These are phyloP conservation scores for Tonatia bakeri DNA, from an alignment of 2,113 vertebrate genomes.

Conservation along the genomic window DNA sequence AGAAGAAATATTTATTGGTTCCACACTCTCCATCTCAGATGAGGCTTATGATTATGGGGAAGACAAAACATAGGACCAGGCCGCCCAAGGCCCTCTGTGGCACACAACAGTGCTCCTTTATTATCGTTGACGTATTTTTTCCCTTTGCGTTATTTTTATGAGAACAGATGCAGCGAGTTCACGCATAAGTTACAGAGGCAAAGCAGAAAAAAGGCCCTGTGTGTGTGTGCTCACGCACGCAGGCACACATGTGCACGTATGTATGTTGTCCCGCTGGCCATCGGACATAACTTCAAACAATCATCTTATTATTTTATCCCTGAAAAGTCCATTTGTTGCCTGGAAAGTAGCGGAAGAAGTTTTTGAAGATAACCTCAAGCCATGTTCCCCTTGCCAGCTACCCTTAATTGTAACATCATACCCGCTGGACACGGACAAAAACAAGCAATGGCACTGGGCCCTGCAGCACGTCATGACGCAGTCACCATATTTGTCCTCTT, in stretches of 20 bases:
- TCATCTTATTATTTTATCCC: constrained; percentile 52
- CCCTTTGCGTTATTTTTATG: constrained; percentile 28
- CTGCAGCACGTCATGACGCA: background rate
- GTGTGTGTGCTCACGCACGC: no score
- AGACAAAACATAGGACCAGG: background rate
- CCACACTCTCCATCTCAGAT: background rate
- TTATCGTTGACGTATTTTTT: background rate
- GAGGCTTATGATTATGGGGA: background rate
- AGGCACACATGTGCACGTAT: background rate
- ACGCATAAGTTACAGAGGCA: constrained; percentile 38
- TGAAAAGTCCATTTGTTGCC: constrained; percentile 68
- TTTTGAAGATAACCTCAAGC: constrained; percentile 69
- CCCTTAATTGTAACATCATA: constrained; percentile 30
- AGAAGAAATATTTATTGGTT: background rate
- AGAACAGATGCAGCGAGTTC: constrained; percentile 32
- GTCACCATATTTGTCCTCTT: background rate
- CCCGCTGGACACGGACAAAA: constrained; percentile 22
- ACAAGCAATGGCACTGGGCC: background rate
- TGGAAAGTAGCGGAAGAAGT: constrained; percentile 61
- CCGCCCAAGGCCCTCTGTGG: background rate
- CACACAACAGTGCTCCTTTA: background rate
- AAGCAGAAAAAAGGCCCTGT: background rate
- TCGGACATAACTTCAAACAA: constrained; percentile 59
- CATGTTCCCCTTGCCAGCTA: constrained; percentile 43
- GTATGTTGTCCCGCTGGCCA: constrained; percentile 26